These are phyloP conservation scores for Leptarthrus brevirostris DNA, from an alignment of 2,888 invertebrate genomes.

Conservation along the genomic window DNA sequence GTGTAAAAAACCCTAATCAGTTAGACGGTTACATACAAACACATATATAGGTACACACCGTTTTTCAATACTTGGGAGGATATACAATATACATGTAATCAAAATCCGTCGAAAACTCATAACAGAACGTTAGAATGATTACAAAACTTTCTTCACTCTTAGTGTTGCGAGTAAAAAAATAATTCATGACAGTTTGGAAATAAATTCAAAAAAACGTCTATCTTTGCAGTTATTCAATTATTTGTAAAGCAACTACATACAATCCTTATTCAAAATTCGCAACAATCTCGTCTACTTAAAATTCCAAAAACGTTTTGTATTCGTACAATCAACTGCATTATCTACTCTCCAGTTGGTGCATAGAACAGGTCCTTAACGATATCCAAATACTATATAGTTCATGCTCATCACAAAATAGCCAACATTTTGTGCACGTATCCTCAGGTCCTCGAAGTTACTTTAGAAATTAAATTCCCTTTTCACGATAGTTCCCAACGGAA, in stretches of 20 bases:
- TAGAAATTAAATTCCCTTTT: slow-evolving; percentile 19
- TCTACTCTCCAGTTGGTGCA: slow-evolving; percentile 25
- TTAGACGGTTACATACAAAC: too few relatives aligned
- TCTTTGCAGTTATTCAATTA: slow-evolving; percentile 5
- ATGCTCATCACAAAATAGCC: neutral
- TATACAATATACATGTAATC: too few relatives aligned
- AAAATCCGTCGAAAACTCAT: too few relatives aligned
- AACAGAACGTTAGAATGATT: too few relatives aligned
- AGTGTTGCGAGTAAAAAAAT: too few relatives aligned
- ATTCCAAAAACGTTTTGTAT: slow-evolving; percentile 35
- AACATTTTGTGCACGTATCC: slow-evolving; percentile 25
- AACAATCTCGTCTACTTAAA: slow-evolving; percentile 26
- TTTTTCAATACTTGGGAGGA: too few relatives aligned
- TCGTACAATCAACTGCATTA: slow-evolving; percentile 36
- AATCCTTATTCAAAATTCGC: neutral
- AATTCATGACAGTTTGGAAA: too few relatives aligned
- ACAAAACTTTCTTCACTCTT: too few relatives aligned
- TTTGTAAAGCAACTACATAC: slow-evolving; percentile 5
- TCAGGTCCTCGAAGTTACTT: slow-evolving; percentile 13
- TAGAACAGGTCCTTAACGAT: neutral
- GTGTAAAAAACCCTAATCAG: too few relatives aligned
- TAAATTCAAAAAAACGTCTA: too few relatives aligned
- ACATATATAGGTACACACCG: too few relatives aligned
- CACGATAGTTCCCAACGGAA: neutral
- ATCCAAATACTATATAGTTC: neutral